Evolutionary conservation across 2,888 invertebrate species (phyloP), one percentile per base, ranked within the genome.

Genomic region (Punctoribates punctum): DNA sequence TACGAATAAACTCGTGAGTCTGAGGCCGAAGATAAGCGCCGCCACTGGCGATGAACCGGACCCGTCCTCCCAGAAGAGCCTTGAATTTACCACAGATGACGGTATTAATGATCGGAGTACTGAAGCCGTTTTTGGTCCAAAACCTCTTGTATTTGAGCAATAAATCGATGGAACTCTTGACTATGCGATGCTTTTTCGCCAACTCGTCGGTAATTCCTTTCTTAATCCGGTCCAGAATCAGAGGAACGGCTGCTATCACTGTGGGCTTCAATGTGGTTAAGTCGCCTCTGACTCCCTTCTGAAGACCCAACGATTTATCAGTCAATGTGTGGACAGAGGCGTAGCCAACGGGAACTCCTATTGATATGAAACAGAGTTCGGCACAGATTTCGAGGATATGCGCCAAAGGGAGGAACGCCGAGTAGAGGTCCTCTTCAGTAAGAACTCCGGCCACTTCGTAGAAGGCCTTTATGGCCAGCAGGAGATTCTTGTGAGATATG

Each of bases 171-270:
- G 79, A 98, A 86, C 0, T 92, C 90, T 83, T 90, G 89, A 77
- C 90, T 89, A 78, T 96, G 87, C 65, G 88, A 86, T 15, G 93
- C 91, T 81, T 90, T 90, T 90, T 88, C 67, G 84, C 83, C 74
- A 98, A 93, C 84, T 94, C 95, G 82, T 97, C 96, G 83, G 93
- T 93, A 78, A 99, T 95, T 80, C 92, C 94, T 86, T 99, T 99
- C 83, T 95, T 25, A 0, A 78, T 78, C n/a, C 78, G 74, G 27
- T 78, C 77, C 29, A 77, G 29, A 82, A 84, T 81, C 5, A 78
- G 51, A 78, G 98, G 98, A 65, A 99, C 98, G 72, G 95, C 90
- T 5, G 96, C 96, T 88, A 99, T 91, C 82, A 96, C 91, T 2
- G 96, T 96, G 2, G 98, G 98, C 81, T 88, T 88, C 75, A 98